phyloP scores from a whole-genome alignment of 92 coral and sea anemone genomes.

The Nematostella vectensis region DNA sequence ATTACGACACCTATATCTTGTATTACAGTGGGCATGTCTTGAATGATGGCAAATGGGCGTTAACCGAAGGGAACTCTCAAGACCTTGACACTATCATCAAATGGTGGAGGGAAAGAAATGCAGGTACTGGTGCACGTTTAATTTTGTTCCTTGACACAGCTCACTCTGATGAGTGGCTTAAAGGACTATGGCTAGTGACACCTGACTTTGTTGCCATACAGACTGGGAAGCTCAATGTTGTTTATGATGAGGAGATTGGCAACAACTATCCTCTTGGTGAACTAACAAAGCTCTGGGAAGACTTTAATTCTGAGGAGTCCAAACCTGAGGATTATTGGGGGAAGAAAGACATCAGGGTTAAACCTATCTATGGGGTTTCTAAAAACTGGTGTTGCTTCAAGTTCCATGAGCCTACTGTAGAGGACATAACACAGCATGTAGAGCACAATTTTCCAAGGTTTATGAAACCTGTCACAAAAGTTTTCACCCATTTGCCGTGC shows the following conservation, averaged over 20 bases:
- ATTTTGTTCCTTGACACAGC: conserved; percentile 81
- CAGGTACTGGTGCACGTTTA: conserved; percentile 69
- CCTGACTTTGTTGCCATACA: conserved; percentile 80
- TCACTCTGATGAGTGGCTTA: conserved; percentile 82
- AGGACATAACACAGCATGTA: conserved; percentile 84
- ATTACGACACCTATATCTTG: conserved; percentile 86
- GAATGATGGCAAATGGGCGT: conserved; percentile 83
- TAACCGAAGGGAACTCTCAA: conserved; percentile 70
- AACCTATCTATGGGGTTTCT: conserved; percentile 84
- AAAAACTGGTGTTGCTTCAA: conserved; percentile 87
- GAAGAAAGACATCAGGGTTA: conserved; percentile 51
- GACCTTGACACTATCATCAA: conserved; percentile 53
- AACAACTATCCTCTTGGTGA: conserved; percentile 81
- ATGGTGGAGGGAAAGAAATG: conserved; percentile 76
- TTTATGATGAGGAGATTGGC: conserved; percentile 67
- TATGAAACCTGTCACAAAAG: conserved; percentile 85
- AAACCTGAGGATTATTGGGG: conserved; percentile 48
- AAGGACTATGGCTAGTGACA: conserved; percentile 62
- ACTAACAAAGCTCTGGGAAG: conserved; percentile 77
- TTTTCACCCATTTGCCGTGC: conserved; percentile 82
- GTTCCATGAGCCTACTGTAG: conserved; percentile 89
- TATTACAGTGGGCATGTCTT: conserved; percentile 93
- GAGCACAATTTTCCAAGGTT: conserved; percentile 88
- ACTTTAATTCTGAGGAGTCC: conserved; percentile 52
- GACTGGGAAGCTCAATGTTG: conserved; percentile 59